These are phyloP conservation scores for Pseudomugil tenellus DNA, from an alignment of 2,797 vertebrate genomes.

Conservation along the genomic window DNA sequence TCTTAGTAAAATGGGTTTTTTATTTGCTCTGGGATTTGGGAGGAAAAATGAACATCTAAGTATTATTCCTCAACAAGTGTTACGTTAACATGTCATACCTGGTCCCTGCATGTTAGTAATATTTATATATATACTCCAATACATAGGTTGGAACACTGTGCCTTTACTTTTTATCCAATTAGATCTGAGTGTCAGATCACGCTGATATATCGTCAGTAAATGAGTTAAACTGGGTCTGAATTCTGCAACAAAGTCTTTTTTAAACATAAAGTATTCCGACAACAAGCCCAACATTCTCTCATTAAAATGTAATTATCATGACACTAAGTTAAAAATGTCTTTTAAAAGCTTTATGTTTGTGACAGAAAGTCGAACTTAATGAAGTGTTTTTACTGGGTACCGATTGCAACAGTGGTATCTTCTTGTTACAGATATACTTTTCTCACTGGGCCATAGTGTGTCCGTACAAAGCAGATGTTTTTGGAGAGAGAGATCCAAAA, in stretches of 20 bases:
- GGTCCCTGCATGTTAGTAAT: neutral
- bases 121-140: no score
- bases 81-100: slow-evolving; percentile 4
- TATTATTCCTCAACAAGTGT: neutral
- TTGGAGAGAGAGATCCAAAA: neutral
- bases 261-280: neutral
- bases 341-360: slow-evolving; percentile 4
- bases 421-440: neutral
- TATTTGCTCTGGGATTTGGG: neutral
- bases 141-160: neutral
- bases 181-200: no score
- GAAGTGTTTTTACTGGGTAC: neutral
- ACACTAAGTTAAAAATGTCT: neutral
- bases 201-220: neutral
- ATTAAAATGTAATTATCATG: slow-evolving; percentile 4
- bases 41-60: slow-evolving; percentile 19
- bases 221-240: neutral
- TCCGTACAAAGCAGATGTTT: neutral
- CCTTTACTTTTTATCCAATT: neutral
- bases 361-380: slow-evolving; percentile 7
- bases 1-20: no score
- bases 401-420: slow-evolving; percentile 13
- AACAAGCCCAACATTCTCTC: neutral
- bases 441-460: neutral
- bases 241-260: neutral